Base-by-base conservation (phyloP, 1,140 invertebrate species). In the Lordiphosa stackelbergi region DNA sequence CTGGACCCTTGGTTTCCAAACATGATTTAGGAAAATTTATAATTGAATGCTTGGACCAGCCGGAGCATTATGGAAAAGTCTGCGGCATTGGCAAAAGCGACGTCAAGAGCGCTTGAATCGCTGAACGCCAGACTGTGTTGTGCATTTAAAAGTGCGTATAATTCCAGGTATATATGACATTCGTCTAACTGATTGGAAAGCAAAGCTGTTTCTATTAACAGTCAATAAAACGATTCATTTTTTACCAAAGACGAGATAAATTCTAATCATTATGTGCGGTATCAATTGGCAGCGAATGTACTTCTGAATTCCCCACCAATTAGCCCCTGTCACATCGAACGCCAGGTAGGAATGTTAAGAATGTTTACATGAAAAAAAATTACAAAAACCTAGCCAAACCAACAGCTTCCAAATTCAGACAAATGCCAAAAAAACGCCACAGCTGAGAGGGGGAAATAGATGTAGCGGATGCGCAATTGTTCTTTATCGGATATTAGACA, bases 11-110 rank as follows among this genome's bases (percentile, higher is more conserved):
- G 34, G 91, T 95, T 31, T 93, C 94, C 1, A 95, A 95, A 66
- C 88, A 91, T 84, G 93, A 94, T 85, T 89, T 96, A 35, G 94
- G 92, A 4, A 89, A 90, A 59, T 95, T 96, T 86, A 90, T 96
- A 53, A 90, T 96, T 0, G 92, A 95, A 46, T 90, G 90, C 38
- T 88, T 96, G 19, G 85, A 88, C 24, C 89, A 92, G 58, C 88
- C 92, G 2, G 91, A 94, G 66, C 91, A 94, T 87, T 92, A 92
- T 85, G 89, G 92, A 53, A 90, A 91, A 79, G 85, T 93, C 28
- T 91, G 92, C 66, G 93, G 93, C 13, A 90, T 95, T 52, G 90
- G 90, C 3, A 19, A 19, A 19, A 19, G 19, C 3, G 19, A 1
- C 19, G 19, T 19, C 11, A 91, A 72, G 19, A 62, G 31, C 37